Evolutionary conservation across 1,140 invertebrate species (phyloP).

Genomic region (Sitodiplosis mosellana): DNA sequence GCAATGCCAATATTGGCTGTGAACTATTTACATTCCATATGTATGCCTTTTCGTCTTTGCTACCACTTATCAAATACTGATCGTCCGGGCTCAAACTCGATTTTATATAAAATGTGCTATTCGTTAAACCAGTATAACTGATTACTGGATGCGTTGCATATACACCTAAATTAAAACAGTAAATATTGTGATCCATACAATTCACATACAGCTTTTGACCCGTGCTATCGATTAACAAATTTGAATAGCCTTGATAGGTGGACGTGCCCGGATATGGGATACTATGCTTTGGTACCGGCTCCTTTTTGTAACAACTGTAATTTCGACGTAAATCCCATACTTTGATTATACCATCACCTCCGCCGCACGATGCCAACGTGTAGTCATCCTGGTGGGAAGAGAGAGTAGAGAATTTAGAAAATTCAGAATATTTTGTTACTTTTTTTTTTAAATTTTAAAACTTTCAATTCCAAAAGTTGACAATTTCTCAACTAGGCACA

Average conservation of each 20-base stretch:
- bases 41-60: conserved; percentile 64
- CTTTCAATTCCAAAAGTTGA: no score
- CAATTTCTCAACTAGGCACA: no score
- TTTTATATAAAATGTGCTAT: conserved; percentile 67
- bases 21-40: conserved; percentile 56
- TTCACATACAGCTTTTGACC: conserved; percentile 58
- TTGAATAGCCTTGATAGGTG: conserved; percentile 56
- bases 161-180: conserved; percentile 60
- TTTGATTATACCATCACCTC: conserved; percentile 68
- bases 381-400: conserved; percentile 38
- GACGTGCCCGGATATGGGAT: conserved; percentile 51
- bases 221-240: conserved; percentile 49
- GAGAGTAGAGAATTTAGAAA: background rate
- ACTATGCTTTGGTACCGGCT: conserved; percentile 47
- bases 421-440: background rate
- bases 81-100: conserved; percentile 59
- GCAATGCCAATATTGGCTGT: conserved; percentile 42
- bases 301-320: conserved; percentile 46
- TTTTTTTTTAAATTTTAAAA: background rate
- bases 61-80: conserved; percentile 62
- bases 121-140: conserved; percentile 47
- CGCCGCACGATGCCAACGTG: conserved; percentile 59
- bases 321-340: conserved; percentile 74
- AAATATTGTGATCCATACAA: conserved; percentile 71
- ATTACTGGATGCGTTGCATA: conserved; percentile 43